Base-by-base conservation (phyloP, 2,113 vertebrate genomes). In the Corythoichthys haematopterus region DNA sequence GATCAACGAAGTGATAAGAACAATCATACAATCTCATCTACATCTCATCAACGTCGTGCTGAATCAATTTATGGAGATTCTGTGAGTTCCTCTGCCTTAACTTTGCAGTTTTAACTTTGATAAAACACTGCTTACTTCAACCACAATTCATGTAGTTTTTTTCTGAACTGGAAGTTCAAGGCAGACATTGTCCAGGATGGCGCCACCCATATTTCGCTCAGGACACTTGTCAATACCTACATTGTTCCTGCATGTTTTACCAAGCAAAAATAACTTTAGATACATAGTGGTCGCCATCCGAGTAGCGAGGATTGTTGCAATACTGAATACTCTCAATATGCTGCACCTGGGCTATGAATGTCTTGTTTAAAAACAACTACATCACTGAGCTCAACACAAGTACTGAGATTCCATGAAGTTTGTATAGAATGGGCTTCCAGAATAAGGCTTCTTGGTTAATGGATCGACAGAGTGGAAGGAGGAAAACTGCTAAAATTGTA, bases 401-500 rank as follows among this genome's bases (percentile, higher is more conserved):
- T 40, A 16, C 15, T 12, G 38, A 40, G 11, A 5, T 12, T 28
- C 28, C 40, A 62, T n/a, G 8, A 62, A 4, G 12, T 61, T 61
- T 20, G 60, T 2, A 62, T 67, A 64, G 53, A 67, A 57, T 20
- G 1, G 47, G 66, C 38, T 69, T 71, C 53, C 38, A 33, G 53
- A 36, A 33, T 52, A 40, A 69, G 28, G 47, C 36, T 72, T 71
- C 48, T 72, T 12, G 10, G 59, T 55, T 47, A 78, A 74, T 56
- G 1, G 2, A 71, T 68, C 69, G 58, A 62, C 57, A 68, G 50
- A 50, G 51, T 11, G 35, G 9, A 45, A 77, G n/a, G 16, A n/a
- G 16, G 6, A 51, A 64, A 67, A 67, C 36, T 55, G 56, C n/a
- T 70, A 68, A 77, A 78, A 65, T 58, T 75, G 53, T 35, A 65